A percentile compares a stretch with the other conserved stretches of the same genome.
These are phyloP conservation scores for Hemicrepidius hirtus DNA, from an alignment of 2,888 invertebrate genomes.

Conservation along the genomic window DNA sequence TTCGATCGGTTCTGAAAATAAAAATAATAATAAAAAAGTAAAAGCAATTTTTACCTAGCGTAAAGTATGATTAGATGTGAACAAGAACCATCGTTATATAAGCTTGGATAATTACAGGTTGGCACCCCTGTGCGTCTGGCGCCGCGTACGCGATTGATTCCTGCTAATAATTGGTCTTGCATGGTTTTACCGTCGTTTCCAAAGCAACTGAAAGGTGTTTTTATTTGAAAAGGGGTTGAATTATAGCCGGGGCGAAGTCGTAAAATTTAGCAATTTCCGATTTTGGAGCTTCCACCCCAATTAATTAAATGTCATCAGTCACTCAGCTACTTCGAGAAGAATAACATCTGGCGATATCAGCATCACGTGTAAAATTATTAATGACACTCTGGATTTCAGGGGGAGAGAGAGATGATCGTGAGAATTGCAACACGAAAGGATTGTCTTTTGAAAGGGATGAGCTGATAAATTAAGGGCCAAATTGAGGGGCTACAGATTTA, in stretches of 20 bases:
- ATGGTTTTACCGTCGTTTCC: constrained; percentile 37
- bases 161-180: constrained; percentile 40
- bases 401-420: constrained; percentile 33
- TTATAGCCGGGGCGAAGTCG: constrained; percentile 6
- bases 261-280: constrained; percentile 30
- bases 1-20: too few relatives aligned
- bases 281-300: constrained; percentile 23
- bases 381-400: constrained; percentile 36
- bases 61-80: constrained; percentile 16
- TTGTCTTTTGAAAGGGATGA: constrained; percentile 23
- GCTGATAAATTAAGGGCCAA: constrained; percentile 11
- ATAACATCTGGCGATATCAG: constrained; percentile 51
- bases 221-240: constrained; percentile 20
- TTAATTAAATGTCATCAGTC: constrained; percentile 43
- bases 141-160: constrained; percentile 43
- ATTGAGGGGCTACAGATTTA: neutral
- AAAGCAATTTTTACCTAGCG: constrained; percentile 12
- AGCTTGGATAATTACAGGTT: constrained; percentile 43
- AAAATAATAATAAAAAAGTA: constrained; percentile 7
- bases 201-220: constrained; percentile 12
- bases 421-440: constrained; percentile 39
- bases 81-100: constrained; percentile 27
- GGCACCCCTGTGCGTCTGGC: constrained; percentile 38
- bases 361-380: constrained; percentile 49
- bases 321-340: constrained; percentile 42